A percentile compares a stretch with the other conserved stretches of the same genome.
phyloP scores from a whole-genome alignment of 2,888 invertebrate species.

The Flexamia atlantica region DNA sequence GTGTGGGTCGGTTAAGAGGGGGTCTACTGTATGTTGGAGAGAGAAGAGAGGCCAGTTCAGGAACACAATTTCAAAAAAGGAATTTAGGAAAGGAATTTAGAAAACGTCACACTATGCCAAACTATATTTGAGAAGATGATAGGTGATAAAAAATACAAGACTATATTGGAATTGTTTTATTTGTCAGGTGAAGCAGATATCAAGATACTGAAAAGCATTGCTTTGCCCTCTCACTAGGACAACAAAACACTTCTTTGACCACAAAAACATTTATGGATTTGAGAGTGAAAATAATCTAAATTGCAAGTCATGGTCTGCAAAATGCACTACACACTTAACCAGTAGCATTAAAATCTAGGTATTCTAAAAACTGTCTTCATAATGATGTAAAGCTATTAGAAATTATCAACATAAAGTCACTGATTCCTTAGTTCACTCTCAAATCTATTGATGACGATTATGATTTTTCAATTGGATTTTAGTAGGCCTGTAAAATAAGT shows the following conservation, averaged over 20 bases:
- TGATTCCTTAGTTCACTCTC: slow-evolving; percentile 5
- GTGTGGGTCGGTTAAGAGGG: too few species aligned
- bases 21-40: too few species aligned
- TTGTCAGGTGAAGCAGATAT: slow-evolving; percentile 24
- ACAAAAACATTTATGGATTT: slow-evolving; percentile 11
- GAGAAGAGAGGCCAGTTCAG: too few species aligned
- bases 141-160: not conserved
- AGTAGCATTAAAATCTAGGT: not conserved
- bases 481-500: not conserved
- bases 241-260: not conserved
- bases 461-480: not conserved
- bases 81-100: too few species aligned
- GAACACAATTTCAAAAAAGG: too few species aligned
- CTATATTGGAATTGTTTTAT: slow-evolving; percentile 1
- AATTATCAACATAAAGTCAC: not conserved
- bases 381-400: not conserved
- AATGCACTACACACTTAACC: not conserved
- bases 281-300: not conserved
- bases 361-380: slow-evolving; percentile 15
- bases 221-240: not conserved
- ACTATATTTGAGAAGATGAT: too few species aligned
- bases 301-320: not conserved
- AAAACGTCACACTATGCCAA: too few species aligned
- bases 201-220: slow-evolving; percentile 27
- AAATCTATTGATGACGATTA: not conserved